Conservation (phyloP, 2,888 invertebrate genomes). For the Dasysyrphus albostriatus region DNA sequence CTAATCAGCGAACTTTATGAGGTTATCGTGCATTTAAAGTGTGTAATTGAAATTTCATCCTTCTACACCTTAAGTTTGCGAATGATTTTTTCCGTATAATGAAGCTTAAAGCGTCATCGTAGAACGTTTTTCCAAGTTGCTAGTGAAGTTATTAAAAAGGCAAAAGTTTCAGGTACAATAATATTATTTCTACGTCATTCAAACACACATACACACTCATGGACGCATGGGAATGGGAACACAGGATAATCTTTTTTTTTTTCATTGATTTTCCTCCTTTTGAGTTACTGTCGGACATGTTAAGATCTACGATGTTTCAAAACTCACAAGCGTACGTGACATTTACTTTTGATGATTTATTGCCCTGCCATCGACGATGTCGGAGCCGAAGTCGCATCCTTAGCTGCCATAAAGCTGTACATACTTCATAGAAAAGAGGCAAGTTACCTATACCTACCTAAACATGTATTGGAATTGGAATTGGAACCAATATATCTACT, state of each 20-base stretch:
- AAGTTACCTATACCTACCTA: background rate
- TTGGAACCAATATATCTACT: slow-evolving; percentile 14
- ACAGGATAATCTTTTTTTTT: slow-evolving; percentile 7
- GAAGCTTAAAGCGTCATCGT: slow-evolving; percentile 32
- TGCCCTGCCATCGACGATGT: slow-evolving; percentile 21
- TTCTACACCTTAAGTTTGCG: slow-evolving; percentile 16
- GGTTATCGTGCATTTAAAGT: slow-evolving; percentile 55
- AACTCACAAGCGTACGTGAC: slow-evolving; percentile 65
- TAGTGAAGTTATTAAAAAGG: slow-evolving; percentile 13
- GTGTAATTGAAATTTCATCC: slow-evolving; percentile 59
- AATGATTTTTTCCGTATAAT: slow-evolving; percentile 15
- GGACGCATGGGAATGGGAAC: background rate
- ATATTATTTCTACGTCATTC: slow-evolving; percentile 23
- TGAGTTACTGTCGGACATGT: slow-evolving; percentile 42
- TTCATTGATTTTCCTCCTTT: slow-evolving; percentile 32
- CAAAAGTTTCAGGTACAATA: slow-evolving; percentile 35
- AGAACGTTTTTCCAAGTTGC: slow-evolving; percentile 15
- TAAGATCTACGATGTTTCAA: slow-evolving; percentile 53
- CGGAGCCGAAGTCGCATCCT: background rate
- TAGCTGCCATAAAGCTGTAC: background rate
- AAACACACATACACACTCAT: background rate
- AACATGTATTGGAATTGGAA: slow-evolving; percentile 8
- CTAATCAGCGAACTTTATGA: slow-evolving; percentile 63
- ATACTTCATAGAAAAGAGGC: background rate
- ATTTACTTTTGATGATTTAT: slow-evolving; percentile 68